Percentiles rank a stretch among this genome's conserved stretches.
phyloP scores from a whole-genome alignment of 2,113 vertebrate species.

The Antechinus stuartii region DNA sequence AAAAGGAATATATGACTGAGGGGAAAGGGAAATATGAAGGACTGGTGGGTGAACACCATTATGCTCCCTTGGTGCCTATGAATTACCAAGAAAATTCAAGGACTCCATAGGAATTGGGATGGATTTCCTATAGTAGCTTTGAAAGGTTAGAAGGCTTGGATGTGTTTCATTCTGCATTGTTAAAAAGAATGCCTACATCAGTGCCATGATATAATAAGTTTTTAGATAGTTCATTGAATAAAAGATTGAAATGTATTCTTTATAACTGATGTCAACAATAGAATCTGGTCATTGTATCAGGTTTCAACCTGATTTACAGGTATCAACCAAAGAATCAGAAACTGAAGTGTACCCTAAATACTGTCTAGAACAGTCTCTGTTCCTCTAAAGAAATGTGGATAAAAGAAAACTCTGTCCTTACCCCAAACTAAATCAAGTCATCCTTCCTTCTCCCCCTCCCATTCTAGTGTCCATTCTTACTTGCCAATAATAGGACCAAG shows the following conservation, averaged over 20 bases:
- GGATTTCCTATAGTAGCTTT: too few relatives aligned
- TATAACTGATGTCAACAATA: background rate
- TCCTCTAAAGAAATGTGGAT: background rate
- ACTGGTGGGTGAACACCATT: too few relatives aligned
- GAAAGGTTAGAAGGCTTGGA: too few relatives aligned
- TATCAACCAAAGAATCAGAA: background rate
- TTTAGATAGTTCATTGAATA: too few relatives aligned
- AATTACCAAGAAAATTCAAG: too few relatives aligned
- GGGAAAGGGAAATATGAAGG: too few relatives aligned
- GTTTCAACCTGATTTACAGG: background rate
- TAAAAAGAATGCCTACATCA: too few relatives aligned
- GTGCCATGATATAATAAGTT: too few relatives aligned
- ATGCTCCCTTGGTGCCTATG: too few relatives aligned
- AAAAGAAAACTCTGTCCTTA: background rate
- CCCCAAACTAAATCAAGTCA: background rate
- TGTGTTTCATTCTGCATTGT: too few relatives aligned
- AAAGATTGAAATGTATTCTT: background rate
- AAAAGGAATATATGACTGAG: too few relatives aligned
- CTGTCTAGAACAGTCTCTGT: background rate
- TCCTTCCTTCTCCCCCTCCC: background rate
- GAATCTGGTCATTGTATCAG: background rate
- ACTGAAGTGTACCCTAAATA: background rate
- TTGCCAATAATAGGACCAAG: background rate
- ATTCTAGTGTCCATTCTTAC: background rate
- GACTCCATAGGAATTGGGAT: too few relatives aligned